Conservation (phyloP, 2,113 vertebrate genomes). For the Piliocolobus tephrosceles region DNA sequence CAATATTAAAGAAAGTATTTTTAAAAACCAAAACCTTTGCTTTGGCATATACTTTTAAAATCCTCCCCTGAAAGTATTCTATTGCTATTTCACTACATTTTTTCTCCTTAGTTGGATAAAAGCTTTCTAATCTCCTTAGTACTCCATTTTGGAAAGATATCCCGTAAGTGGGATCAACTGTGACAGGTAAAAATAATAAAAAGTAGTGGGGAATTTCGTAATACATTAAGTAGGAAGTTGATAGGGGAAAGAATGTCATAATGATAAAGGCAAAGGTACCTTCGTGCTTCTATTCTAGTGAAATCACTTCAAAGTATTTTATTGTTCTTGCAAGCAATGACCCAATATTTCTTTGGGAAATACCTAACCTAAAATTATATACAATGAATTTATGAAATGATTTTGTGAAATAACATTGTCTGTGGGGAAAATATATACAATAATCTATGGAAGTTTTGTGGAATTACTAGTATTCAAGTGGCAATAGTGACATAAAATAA, state of each 20-base stretch:
- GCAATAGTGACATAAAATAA: background rate
- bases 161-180: background rate
- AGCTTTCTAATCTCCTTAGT: background rate
- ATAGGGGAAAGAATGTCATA: background rate
- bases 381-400: constrained; percentile 8
- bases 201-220: background rate
- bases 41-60: constrained; percentile 49
- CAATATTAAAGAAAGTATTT: background rate
- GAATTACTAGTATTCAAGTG: constrained; percentile 1
- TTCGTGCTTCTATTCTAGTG: background rate
- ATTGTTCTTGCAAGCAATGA: background rate
- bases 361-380: background rate
- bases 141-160: constrained; percentile 21
- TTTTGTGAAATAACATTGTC: constrained; percentile 7
- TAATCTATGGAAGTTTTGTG: background rate
- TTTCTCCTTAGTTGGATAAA: constrained; percentile 10
- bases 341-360: constrained; percentile 37
- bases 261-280: background rate
- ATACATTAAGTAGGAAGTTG: constrained; percentile 34
- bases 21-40: background rate
- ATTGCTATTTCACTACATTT: background rate
- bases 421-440: background rate
- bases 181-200: background rate
- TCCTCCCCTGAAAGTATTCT: constrained; percentile 2
- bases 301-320: constrained; percentile 23